Base-by-base conservation (phyloP, 1,140 invertebrate genomes). In the Cyphomyrmex costatus region DNA sequence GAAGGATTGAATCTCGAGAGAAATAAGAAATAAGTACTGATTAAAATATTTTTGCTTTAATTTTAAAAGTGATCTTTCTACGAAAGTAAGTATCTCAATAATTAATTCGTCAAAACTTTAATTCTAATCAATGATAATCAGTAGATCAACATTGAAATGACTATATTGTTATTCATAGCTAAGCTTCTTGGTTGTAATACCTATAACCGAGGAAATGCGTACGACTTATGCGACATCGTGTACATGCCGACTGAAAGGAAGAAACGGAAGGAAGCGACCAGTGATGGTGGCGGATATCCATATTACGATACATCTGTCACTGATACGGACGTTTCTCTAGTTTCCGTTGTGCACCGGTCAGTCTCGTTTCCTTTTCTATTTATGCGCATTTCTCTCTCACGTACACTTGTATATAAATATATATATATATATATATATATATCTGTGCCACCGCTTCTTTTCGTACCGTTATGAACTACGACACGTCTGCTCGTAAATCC, bases 271-370 rank as follows among this genome's bases (percentile, higher is more conserved):
- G 74, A 79, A 51, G 56, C 53, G 63, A 82, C 16, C 68, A 76
- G 79, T 80, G 30, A 58, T 30, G 19, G 10, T 49, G 46, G 65
- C 66, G 79, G 79, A 83, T 73, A 82, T 86, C 60, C 71, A 74
- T 87, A 89, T 89, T 88, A 68, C 85, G 70, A 87, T 89, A 84
- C 80, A 89, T 90, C 88, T 89, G 89, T 85, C 74, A 85, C 66
- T 87, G 74, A 89, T 79, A 56, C 79, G 84, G 46, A 82, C 61
- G 46, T 86, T 71, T 56, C 82, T 60, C 61, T 46, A 85, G 71
- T 76, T 66, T 77, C 61, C 82, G 73, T 85, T 78, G 46, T 42
- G 60, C 49, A 19, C 60, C 60, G 58, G 36, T 36, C 51, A 61
- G 24, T 68, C 30, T 42, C 60, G 10, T n/a, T 86, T 60, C 16